Evolutionary conservation across 2,113 vertebrate genomes (phyloP).

Genomic region (Sceloporus undulatus): DNA sequence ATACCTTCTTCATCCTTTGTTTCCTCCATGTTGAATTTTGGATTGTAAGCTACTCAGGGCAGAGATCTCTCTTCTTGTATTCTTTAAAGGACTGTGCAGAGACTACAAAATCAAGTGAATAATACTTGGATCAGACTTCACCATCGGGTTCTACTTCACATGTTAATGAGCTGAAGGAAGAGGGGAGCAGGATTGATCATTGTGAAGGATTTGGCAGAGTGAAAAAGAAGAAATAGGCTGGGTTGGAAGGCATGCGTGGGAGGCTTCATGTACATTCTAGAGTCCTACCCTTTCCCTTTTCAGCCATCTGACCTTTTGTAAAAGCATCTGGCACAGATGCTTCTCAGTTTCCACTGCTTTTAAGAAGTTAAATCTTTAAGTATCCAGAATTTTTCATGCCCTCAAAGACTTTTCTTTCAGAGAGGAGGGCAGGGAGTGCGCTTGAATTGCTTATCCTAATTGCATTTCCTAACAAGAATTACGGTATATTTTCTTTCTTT

Average conservation of each 20-base stretch:
- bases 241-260: background rate
- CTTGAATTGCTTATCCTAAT: background rate
- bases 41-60: background rate
- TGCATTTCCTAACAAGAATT: background rate
- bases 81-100: too few relatives aligned
- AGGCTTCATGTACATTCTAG: background rate
- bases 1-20: background rate
- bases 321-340: slow-evolving; percentile 13
- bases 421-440: background rate
- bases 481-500: background rate
- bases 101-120: background rate
- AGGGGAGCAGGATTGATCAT: background rate
- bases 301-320: background rate
- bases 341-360: background rate
- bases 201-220: background rate
- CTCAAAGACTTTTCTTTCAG: background rate
- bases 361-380: accelerated
- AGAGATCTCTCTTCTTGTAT: background rate
- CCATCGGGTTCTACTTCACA: background rate
- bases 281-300: background rate
- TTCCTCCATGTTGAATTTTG: background rate
- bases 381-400: background rate
- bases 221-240: background rate
- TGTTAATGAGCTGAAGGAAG: accelerated
- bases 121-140: background rate